Evolutionary conservation across 2,113 vertebrate genomes (phyloP).

Genomic region (Pao palembangensis): DNA sequence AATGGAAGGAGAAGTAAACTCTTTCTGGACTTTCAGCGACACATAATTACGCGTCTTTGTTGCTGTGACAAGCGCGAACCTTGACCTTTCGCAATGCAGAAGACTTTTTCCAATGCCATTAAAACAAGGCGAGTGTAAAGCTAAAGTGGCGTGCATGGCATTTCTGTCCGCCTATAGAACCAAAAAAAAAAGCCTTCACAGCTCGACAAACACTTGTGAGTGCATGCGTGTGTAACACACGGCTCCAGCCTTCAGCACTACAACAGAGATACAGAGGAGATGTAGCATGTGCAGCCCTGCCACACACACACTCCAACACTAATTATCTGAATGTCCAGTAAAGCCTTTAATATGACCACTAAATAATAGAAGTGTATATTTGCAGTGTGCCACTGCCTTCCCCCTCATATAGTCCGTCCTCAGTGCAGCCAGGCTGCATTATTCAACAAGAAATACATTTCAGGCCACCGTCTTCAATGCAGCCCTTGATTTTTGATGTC

Average conservation of each 20-base stretch:
- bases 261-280: too few species aligned
- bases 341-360: slow-evolving; percentile 36
- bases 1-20: background rate
- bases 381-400: slow-evolving; percentile 25
- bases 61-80: slow-evolving; percentile 4
- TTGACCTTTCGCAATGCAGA: slow-evolving; percentile 28
- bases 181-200: too few species aligned
- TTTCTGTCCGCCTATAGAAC: background rate
- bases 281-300: too few species aligned
- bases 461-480: slow-evolving; percentile 16
- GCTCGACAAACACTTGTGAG: too few species aligned
- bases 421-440: slow-evolving; percentile 49
- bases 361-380: slow-evolving; percentile 56
- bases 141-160: background rate
- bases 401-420: slow-evolving; percentile 18
- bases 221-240: slow-evolving; percentile 5
- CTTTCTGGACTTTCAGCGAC: background rate
- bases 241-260: background rate
- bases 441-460: slow-evolving; percentile 48
- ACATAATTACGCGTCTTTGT: background rate
- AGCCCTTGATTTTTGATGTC: slow-evolving; percentile 21
- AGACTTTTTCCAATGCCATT: slow-evolving; percentile 35
- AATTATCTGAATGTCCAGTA: slow-evolving; percentile 14
- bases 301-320: background rate
- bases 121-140: slow-evolving; percentile 4